Evolutionary conservation across 2,113 vertebrate species (phyloP), one percentile per base, ranked within the genome.

Genomic region (Lycaon pictus): DNA sequence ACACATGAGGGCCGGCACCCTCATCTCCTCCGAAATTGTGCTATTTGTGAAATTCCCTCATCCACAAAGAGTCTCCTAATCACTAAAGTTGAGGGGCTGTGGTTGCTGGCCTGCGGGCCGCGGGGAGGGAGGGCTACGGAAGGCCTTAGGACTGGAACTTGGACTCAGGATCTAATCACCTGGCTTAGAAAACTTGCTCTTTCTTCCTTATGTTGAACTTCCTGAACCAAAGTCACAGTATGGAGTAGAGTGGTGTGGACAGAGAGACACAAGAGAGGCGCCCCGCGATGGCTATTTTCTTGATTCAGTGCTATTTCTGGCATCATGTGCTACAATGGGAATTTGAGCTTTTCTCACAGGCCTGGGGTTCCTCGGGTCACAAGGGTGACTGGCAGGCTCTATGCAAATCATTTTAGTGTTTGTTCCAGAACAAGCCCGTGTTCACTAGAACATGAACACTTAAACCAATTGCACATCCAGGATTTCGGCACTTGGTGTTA

Each of bases 401-500:
- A 96, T 97, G 92, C 84, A 93, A 96, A 98, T 88, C 96, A 25
- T 97, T 80, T 98, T 96, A 98, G 98, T 97, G 98, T 98, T 98
- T 98, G 96, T 85, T 96, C 97, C 97, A 97, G 98, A 98, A 98
- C 98, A 97, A 98, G 98, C 97, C 97, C 19, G 98, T 84, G 98
- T 98, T 98, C 99, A 99, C 97, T 99, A 99, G 96, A 99, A 99
- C 99, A 99, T 99, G 99, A 99, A 99, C 99, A 99, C 98, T 74
- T 97, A 98, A 97, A 98, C 98, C 98, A 98, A 98, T 98, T 98
- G 98, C 98, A 98, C 98, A 98, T 98, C 98, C 98, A 98, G 98
- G 98, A 96, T 98, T 97, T 98, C 85, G 90, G 98, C 98, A 98
- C 97, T 94, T 97, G 97, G 97, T 77, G 97, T 96, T 93, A 80